Conservation (phyloP, 2,797 vertebrate genomes). For the Echiichthys vipera region DNA sequence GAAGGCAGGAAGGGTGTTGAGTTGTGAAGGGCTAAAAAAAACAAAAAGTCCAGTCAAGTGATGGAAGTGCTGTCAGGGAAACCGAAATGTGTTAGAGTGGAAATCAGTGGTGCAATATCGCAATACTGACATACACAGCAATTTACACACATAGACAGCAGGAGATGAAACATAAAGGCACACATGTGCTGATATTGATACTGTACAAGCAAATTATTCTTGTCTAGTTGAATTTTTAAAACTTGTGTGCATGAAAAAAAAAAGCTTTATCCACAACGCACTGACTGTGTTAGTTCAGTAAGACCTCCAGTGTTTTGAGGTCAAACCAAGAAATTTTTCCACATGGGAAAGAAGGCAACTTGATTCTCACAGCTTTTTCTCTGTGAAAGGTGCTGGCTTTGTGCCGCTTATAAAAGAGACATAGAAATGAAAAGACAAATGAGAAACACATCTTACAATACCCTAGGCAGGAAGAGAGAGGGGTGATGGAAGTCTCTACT, state of each 20-base stretch:
- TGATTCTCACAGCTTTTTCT: constrained; percentile 8
- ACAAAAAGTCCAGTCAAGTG: constrained; percentile 23
- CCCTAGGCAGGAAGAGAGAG: constrained; percentile 25
- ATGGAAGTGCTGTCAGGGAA: constrained; percentile 44
- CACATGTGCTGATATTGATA: background rate
- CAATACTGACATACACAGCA: background rate
- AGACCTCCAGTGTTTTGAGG: constrained; percentile 2
- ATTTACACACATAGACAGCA: constrained; percentile 3
- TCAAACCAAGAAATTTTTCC: constrained; percentile 11
- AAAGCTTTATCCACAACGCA: background rate
- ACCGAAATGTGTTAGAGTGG: constrained; percentile 38
- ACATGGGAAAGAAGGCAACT: constrained; percentile 5
- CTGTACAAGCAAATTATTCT: background rate
- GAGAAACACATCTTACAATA: constrained; percentile 36
- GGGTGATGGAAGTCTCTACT: constrained; percentile 26
- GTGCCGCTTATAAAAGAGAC: constrained; percentile 28
- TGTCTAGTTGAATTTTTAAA: background rate
- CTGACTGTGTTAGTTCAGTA: background rate
- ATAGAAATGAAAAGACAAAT: constrained; percentile 49
- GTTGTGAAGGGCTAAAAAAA: constrained; percentile 23
- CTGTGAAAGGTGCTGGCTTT: constrained; percentile 25
- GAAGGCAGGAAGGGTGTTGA: constrained; percentile 28
- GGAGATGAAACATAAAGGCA: constrained; percentile 2
- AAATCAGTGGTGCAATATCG: constrained; percentile 15
- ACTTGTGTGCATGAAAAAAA: background rate